Evolutionary conservation across 30 jellyfish, hydroid and myxozoan species (phyloP), one percentile per base, ranked within the genome.

Genomic region (Sanderia malayensis): DNA sequence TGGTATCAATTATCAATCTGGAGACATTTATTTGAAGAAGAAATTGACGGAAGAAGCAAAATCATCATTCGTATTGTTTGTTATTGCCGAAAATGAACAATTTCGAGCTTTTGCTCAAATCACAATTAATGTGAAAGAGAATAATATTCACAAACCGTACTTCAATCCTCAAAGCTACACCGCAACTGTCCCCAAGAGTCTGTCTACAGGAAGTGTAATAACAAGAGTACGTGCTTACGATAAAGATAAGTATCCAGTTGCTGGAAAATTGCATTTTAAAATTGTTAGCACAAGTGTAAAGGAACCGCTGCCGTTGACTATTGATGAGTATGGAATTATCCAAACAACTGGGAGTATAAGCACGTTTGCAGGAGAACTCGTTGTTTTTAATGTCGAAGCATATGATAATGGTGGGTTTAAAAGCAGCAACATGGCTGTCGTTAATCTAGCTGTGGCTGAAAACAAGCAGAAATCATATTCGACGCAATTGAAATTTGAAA

Each of bases 61-160:
- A 31, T 55, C 63, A 8, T 26, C 44, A 0, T 63, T 58, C 71
- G 63, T 33, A 18, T 18, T 85, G 44, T 63, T 85, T 41, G 95
- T 75, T 19, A 65, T 71, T 41, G 95, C 95, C 0, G 62, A 44
- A 21, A 82, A 75, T 69, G 55, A 26, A 17, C 77, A 60, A 13
- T 85, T 74, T 68, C 30, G 86, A 27, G 44, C 86, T 6, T 74
- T 85, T 22, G 74, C 85, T 0, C 88, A 74, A 26, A 75, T 92
- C 1, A 66, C 68, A 24, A 87, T 92, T 28, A 62, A 58, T 7
- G 79, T 92, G 2, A 49, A 63, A 15, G 99, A 92, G 47, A 63
- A 59, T 22, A 92, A 92, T 44, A 93, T 79, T 27, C 79, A 92
- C 46, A 29, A 85, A 67, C 99, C 99, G 10, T 58, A 73, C 32